Evolutionary conservation across 2,888 invertebrate species (phyloP), one percentile per base, ranked within the genome.

Genomic region (Melanostoma scalare): DNA sequence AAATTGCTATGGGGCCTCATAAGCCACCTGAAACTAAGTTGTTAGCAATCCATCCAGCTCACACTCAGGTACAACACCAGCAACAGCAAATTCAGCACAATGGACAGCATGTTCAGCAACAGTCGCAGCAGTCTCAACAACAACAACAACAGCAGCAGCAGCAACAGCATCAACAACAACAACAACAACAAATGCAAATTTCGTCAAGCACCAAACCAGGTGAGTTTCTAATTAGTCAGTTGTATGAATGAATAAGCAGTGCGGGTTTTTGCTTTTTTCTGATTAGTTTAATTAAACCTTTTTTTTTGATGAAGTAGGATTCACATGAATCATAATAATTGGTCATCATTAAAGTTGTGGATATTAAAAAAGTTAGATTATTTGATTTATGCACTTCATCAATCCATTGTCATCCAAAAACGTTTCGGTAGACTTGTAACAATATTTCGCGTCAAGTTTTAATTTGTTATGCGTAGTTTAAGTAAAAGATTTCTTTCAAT

Each of bases 1-100:
- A 90, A 88, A 89, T 91, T 75, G 89, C 91, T 74, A 91, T 91
- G 88, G 91, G 90, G 60, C 89, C 90, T 69, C 91, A 91, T 87
- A 91, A 91, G 88, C 91, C 91, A 87, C 91, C 92, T 88, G 91
- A 91, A 90, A 89, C 91, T 58, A 91, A 91, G 88, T 86, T 91
- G 73, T 87, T 91, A 56, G 90, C 91, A 85, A 91, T 91, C 86
- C 91, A 91, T 88, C 91, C 91, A 86, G 90, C 87, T 48, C 88
- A 88, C 71, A 86, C 82, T 52, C 87, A 87, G 80, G 84, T 85
- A 30, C 87, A 86, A 33, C 86, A 73, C 81, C 85, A 53, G 79
- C 88, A 85, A 35, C 87, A 86, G 44, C 87, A 86, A 55, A 86
- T 86, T 44, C 87, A 87, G 48, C 87, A 85, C 10, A 87, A 86